A percentile compares a stretch with the other conserved stretches of the same genome.
These are phyloP conservation scores for Rhamnusium bicolor DNA, from an alignment of 2,888 invertebrate species.

Conservation along the genomic window DNA sequence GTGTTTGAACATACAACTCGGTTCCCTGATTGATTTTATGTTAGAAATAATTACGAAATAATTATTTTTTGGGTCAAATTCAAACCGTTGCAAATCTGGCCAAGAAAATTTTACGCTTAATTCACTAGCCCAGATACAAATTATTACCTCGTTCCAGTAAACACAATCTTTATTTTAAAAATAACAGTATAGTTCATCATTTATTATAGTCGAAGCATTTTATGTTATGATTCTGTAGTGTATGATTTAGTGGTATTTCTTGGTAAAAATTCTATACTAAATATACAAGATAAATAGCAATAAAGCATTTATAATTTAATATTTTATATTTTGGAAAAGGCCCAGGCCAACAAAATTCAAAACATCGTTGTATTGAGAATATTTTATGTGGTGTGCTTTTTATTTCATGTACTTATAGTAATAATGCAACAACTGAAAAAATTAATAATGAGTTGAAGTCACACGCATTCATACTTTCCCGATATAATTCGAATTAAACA, in stretches of 20 bases:
- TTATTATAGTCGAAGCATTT: background rate
- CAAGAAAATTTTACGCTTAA: background rate
- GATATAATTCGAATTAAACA: too few species aligned
- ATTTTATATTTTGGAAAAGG: too few species aligned
- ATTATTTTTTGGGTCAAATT: background rate
- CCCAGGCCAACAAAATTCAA: too few species aligned
- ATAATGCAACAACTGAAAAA: too few species aligned
- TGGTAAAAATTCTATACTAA: background rate
- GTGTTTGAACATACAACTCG: too few species aligned
- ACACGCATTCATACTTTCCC: too few species aligned
- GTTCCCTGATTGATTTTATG: background rate
- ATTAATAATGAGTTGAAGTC: too few species aligned
- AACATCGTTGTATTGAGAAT: too few species aligned
- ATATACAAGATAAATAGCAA: too few species aligned
- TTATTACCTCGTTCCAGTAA: slow-evolving; percentile 1
- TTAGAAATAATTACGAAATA: background rate
- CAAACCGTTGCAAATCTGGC: slow-evolving; percentile 7
- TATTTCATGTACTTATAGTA: too few species aligned
- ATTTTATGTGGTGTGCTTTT: too few species aligned
- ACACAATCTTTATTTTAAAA: slow-evolving; percentile 2
- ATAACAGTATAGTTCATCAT: background rate
- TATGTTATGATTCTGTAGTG: background rate
- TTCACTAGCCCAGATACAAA: slow-evolving; percentile 13
- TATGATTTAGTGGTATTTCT: background rate
- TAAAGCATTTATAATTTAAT: too few species aligned